Base-by-base conservation (phyloP, 2,797 vertebrate genomes). In the Takifugu rubripes region DNA sequence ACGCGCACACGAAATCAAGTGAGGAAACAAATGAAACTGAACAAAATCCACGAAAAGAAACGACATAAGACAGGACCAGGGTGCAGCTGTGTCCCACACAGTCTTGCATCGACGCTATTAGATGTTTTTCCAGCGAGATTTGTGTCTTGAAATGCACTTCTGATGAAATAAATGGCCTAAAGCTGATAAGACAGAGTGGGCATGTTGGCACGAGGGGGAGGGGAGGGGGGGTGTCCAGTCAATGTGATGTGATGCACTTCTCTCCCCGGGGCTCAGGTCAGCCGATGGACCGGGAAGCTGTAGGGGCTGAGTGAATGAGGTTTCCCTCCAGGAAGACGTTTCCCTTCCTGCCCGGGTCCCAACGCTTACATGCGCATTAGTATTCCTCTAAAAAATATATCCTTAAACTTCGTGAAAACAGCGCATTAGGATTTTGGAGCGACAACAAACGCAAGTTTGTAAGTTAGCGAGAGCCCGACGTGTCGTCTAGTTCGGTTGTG, bases 241-340 rank as follows among this genome's bases (percentile, higher is more conserved):
- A 72, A 48, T 66, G 65, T 79, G 59, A 64, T 61, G 65, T 56
- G 29, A 66, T 58, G 70, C 61, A 66, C 58, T 78, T 84, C 77
- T 85, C 71, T 84, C 80, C 77, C 73, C 70, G 85, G 72, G 78
- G 81, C 75, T 81, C 61, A 59, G 73, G 62, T 80, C 79, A 76
- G 85, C 79, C 81, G 84, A 86, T 81, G 83, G 79, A 84, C 84
- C 73, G 61, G 80, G 25, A 77, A 87, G 81, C 83, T 86, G 70
- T 74, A 69, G 68, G 71, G 81, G 75, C 73, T 83, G 79, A 88
- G 86, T 84, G 88, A 88, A 89, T 83, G 83, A 87, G 85, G 79
- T 83, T 84, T 84, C 70, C 73, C 80, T 74, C 78, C 60, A 83
- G 78, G 70, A 78, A 79, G 61, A 73, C 71, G 54, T 78, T 69